phyloP scores from a whole-genome alignment of 2,888 invertebrate genomes.

The Saturnia pavonia region DNA sequence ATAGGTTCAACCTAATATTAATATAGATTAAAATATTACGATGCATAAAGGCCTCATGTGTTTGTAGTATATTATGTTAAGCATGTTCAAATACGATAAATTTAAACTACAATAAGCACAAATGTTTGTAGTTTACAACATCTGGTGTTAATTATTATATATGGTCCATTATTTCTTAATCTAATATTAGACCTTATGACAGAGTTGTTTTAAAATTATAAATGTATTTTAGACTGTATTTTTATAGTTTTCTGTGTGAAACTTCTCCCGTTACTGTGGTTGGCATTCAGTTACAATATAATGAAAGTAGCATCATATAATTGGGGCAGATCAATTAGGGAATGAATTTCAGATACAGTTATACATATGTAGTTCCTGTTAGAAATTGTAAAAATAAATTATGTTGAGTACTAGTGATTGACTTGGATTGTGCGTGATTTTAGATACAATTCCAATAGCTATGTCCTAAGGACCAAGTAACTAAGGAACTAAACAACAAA shows the following conservation, averaged over 20 bases:
- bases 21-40: not conserved
- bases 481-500: too few species aligned
- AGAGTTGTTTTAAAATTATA: not conserved
- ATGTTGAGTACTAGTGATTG: too few species aligned
- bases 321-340: not conserved
- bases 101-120: not conserved
- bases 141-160: not conserved
- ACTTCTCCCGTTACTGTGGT: not conserved
- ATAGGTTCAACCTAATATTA: too few species aligned
- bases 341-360: not conserved
- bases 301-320: not conserved
- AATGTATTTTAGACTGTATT: not conserved
- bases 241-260: not conserved
- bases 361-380: too few species aligned
- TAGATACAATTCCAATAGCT: too few species aligned
- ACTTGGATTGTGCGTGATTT: too few species aligned
- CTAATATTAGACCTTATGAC: not conserved
- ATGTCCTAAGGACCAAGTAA: too few species aligned
- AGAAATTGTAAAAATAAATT: too few species aligned
- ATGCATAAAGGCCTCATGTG: not conserved
- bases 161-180: not conserved
- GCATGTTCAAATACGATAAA: not conserved
- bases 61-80: not conserved
- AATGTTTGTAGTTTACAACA: not conserved
- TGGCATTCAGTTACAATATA: not conserved